These are phyloP conservation scores for Eurosta solidaginis DNA, from an alignment of 1,140 invertebrate genomes.

Conservation along the genomic window DNA sequence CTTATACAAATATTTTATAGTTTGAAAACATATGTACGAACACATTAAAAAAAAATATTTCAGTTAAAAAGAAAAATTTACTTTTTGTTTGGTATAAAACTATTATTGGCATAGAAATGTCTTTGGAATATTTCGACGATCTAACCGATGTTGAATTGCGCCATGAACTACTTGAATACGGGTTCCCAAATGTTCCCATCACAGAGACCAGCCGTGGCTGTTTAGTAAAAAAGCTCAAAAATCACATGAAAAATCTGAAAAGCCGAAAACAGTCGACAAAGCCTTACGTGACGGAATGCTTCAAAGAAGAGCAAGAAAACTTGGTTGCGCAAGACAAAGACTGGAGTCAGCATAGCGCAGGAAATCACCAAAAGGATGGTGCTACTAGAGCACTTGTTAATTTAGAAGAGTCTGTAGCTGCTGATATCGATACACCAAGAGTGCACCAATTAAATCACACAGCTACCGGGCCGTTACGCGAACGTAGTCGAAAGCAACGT, in stretches of 20 bases:
- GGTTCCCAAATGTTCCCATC: constrained; percentile 74
- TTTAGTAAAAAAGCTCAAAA: constrained; percentile 73
- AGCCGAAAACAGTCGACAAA: not conserved
- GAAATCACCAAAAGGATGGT: not conserved
- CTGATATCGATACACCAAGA: not conserved
- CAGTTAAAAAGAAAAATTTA: not conserved
- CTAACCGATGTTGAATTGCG: constrained; percentile 74
- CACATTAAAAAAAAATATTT: too few species aligned
- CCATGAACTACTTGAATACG: constrained; percentile 72
- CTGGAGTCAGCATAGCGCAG: not conserved
- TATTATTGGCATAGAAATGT: not conserved
- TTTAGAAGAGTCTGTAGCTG: not conserved
- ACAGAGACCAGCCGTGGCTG: constrained; percentile 77
- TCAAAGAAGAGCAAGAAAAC: not conserved
- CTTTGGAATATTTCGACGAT: not conserved
- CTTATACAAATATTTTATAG: too few species aligned
- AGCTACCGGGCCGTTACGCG: not conserved
- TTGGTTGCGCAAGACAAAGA: not conserved
- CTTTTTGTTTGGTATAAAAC: too few species aligned
- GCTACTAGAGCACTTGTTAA: not conserved
- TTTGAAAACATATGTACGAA: too few species aligned
- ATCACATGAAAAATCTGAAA: constrained; percentile 64
- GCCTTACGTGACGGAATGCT: not conserved
- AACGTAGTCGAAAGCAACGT: not conserved
- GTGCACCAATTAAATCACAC: not conserved